Evolutionary conservation across 2,797 vertebrate genomes (phyloP), one percentile per base, ranked within the genome.

Genomic region (Myripristis murdjan): DNA sequence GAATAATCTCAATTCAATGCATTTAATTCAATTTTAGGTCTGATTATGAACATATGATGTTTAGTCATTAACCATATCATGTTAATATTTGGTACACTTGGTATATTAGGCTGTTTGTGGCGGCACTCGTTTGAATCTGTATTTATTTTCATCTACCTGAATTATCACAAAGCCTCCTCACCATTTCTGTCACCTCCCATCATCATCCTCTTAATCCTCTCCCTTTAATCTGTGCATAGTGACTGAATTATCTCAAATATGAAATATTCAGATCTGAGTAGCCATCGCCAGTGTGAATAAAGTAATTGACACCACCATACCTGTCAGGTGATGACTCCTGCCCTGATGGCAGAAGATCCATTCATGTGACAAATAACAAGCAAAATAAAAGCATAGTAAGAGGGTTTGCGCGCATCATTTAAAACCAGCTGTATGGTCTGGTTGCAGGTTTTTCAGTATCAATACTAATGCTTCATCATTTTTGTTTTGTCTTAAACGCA

Each of bases 341-440:
- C 26, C 23, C 35, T 12, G 14, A 43, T 47, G 43, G 20, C 61
- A 64, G 51, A 74, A 15, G 15, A 70, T 39, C 22, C 24, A 48
- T 49, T 59, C 37, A n/a, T 39, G 26, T 5, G 3, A n/a, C n/a
- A n/a, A n/a, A n/a, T n/a, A n/a, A n/a, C n/a, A n/a, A n/a, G n/a
- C n/a, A n/a, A n/a, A n/a, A n/a, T n/a, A 59, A 26, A 77, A 71
- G 23, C 15, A 47, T 41, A n/a, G 60, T 67, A 71, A 1, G 23
- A 20, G 22, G 23, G 46, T 39, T 73, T 58, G 16, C 8, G 51
- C 5, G 56, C 24, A 64, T 46, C 1, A 52, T 43, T 33, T 31
- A 11, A 55, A 70, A 65, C 37, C 44, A 65, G 12, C 35, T 26
- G 28, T 16, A 72, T 54, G 28, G 48, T 58, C 16, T 10, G 15